phyloP scores from a whole-genome alignment of 2,113 vertebrate genomes.

The Illadopsis cleaveri region DNA sequence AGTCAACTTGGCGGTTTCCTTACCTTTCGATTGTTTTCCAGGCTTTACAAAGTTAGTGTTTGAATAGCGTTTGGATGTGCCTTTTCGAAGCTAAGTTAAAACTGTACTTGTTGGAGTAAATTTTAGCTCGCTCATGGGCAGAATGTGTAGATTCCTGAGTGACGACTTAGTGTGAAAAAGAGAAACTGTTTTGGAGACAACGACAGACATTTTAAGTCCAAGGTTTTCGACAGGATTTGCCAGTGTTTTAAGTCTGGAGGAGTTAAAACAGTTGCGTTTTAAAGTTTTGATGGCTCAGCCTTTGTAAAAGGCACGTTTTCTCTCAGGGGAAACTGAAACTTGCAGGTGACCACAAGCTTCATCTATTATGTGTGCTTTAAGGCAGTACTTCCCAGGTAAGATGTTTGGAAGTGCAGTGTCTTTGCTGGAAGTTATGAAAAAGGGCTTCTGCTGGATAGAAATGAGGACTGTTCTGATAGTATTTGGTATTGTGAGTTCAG shows the following conservation, averaged over 20 bases:
- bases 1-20: not conserved
- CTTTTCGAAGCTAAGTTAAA: not conserved
- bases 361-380: not conserved
- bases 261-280: not conserved
- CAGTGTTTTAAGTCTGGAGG: not conserved
- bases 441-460: not conserved
- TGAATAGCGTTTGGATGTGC: not conserved
- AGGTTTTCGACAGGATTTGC: not conserved
- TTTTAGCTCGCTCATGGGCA: not conserved
- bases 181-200: not conserved
- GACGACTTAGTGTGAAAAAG: not conserved
- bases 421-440: not conserved
- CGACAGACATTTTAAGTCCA: not conserved
- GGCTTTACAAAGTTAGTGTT: not conserved
- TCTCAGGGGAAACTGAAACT: not conserved
- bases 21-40: not conserved
- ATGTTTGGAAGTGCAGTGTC: not conserved
- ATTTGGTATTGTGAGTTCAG: not conserved
- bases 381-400: not conserved
- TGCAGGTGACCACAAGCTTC: not conserved
- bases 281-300: not conserved
- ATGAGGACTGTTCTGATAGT: not conserved
- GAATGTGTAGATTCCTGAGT: not conserved
- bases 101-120: not conserved
- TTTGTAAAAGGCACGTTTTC: fast-evolving